Evolutionary conservation across 2,888 invertebrate species (phyloP).

Genomic region (Uropetala carovei): DNA sequence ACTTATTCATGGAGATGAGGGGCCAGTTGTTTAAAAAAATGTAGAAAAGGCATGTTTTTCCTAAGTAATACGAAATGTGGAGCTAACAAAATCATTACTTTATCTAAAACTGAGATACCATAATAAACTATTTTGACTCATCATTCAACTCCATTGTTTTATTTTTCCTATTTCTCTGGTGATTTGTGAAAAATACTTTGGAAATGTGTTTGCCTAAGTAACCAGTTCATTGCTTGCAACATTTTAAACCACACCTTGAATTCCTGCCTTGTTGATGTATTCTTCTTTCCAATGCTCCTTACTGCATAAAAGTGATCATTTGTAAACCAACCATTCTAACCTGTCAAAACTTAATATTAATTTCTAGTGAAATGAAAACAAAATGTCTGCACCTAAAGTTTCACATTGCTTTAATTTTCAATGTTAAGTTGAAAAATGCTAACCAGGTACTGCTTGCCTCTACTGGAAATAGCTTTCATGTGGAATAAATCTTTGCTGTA

Average conservation of each 20-base stretch:
- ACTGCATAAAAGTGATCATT: too few species aligned
- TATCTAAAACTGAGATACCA: conserved; percentile 28
- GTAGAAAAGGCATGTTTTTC: conserved; percentile 32
- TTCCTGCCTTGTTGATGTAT: too few species aligned
- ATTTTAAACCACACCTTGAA: not conserved
- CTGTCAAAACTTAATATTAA: too few species aligned
- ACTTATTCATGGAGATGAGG: conserved; percentile 13
- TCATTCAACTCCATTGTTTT: conserved; percentile 18
- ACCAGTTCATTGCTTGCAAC: not conserved
- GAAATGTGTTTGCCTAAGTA: not conserved
- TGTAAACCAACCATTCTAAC: too few species aligned
- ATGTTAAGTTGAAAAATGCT: too few species aligned
- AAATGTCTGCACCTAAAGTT: too few species aligned
- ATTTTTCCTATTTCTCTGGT: not conserved
- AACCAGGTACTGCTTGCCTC: too few species aligned
- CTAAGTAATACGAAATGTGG: conserved; percentile 24
- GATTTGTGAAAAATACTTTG: not conserved
- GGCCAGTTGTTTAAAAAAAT: conserved; percentile 26
- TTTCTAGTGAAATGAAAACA: too few species aligned
- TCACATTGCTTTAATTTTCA: too few species aligned
- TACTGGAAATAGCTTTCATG: too few species aligned
- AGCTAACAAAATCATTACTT: conserved; percentile 28
- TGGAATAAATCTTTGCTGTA: too few species aligned
- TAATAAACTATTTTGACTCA: conserved; percentile 35
- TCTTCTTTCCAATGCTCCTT: too few species aligned